Evolutionary conservation across 2,113 vertebrate species (phyloP).

Genomic region (Boleophthalmus pectinirostris): DNA sequence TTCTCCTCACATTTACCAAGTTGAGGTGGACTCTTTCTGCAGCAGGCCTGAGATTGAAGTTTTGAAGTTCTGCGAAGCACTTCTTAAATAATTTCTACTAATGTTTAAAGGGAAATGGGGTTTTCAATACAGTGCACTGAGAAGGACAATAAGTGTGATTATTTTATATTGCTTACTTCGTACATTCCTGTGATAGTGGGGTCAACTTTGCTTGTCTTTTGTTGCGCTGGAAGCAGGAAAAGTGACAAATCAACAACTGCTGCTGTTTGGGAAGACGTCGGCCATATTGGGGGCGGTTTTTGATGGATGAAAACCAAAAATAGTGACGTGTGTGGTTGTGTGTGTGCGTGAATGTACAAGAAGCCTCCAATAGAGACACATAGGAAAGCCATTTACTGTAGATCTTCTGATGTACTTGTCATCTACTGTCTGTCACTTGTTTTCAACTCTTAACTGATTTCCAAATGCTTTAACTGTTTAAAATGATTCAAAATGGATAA

Average conservation of each 20-base stretch:
- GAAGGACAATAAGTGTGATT: constrained; percentile 58
- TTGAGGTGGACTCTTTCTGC: constrained; percentile 53
- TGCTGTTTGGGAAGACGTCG: constrained; percentile 54
- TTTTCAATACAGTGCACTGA: constrained; percentile 65
- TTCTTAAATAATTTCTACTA: constrained; percentile 49
- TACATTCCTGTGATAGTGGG: constrained; percentile 70
- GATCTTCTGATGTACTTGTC: constrained; percentile 75
- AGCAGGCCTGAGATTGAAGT: constrained; percentile 69
- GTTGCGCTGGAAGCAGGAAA: constrained; percentile 69
- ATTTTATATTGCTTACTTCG: constrained; percentile 64
- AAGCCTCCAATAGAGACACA: constrained; percentile 61
- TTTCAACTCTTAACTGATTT: constrained; percentile 69
- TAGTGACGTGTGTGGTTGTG: constrained; percentile 58
- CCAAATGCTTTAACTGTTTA: constrained; percentile 79
- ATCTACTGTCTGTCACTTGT: constrained; percentile 70
- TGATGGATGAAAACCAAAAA: constrained; percentile 68
- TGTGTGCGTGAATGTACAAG: constrained; percentile 19
- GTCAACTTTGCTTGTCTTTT: constrained; percentile 34
- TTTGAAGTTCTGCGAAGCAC: constrained; percentile 48
- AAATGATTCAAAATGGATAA: constrained; percentile 78
- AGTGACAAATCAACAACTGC: constrained; percentile 56
- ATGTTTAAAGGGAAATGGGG: constrained; percentile 50
- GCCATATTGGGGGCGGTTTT: constrained; percentile 38
- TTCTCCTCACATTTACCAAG: constrained; percentile 40
- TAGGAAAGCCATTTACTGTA: constrained; percentile 78